phyloP scores from a whole-genome alignment of 2,797 vertebrate genomes.

The Falco concolor region DNA sequence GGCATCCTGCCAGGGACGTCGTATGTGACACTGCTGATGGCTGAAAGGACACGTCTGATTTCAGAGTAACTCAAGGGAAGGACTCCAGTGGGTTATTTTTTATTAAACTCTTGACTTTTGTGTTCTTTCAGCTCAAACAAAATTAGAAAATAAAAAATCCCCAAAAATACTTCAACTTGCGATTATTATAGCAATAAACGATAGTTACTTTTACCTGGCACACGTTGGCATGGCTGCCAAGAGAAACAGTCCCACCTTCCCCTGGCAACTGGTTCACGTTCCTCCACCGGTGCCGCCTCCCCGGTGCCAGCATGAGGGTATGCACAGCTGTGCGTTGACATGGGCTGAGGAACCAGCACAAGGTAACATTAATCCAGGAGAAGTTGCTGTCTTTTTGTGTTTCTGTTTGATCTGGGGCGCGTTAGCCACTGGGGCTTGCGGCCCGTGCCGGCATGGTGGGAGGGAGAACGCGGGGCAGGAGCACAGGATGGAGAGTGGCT shows the following conservation, averaged over 20 bases:
- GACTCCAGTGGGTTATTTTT: background rate
- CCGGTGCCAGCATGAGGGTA: rapidly evolving
- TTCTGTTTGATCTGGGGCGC: background rate
- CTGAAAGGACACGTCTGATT: background rate
- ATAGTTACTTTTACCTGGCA: background rate
- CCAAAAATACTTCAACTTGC: background rate
- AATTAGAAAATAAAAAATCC: background rate
- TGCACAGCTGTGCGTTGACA: background rate
- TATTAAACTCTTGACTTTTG: background rate
- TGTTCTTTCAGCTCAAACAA: background rate
- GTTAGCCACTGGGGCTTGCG: background rate
- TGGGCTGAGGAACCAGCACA: background rate
- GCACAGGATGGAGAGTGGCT: background rate
- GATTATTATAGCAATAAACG: background rate
- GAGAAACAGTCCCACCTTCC: constrained; percentile 31
- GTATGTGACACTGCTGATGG: background rate
- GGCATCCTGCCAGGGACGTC: background rate
- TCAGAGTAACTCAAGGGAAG: background rate
- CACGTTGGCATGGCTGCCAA: background rate
- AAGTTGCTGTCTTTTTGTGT: background rate
- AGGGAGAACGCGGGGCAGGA: background rate
- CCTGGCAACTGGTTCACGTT: background rate
- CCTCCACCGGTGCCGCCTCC: background rate
- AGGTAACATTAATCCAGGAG: background rate
- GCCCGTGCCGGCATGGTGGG: rapidly evolving